Base-by-base conservation (phyloP, 2,113 vertebrate genomes). In the Oncorhynchus mykiss region DNA sequence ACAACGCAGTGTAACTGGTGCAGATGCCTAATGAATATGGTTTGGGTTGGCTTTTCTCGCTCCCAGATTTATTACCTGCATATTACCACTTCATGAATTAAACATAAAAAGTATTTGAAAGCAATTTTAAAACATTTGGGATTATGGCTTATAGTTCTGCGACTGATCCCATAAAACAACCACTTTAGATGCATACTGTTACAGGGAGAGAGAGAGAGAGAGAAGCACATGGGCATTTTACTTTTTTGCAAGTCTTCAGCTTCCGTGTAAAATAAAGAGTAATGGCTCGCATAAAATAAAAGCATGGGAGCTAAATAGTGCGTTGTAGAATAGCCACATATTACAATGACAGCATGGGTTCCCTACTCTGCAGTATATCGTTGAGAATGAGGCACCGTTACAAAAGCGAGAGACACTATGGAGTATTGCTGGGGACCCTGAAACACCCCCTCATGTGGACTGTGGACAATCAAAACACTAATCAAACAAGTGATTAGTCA, bases 11-110 rank as follows among this genome's bases (percentile, higher is more conserved):
- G 51, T 70, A 59, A 74, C 49, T 54, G 13, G 9, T 25, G 70
- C 69, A 70, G 72, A 75, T 51, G 45, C 51, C 71, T 70, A 74
- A 79, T 75, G 66, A 73, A 79, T 74, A 72, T 5, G 69, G 22
- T 22, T 67, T 27, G 29, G 62, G 2, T 73, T 66, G 4, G 12
- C 11, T 85, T 77, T 54, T 67, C 77, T 66, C 49, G 1, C 6
- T 78, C 70, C 80, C 66, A 74, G 80, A 89, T 87, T 82, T 87
- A 88, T 86, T 84, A 84, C 75, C 54, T 80, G 74, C 78, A 75
- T 84, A 80, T 87, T 84, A 71, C 74, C 79, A 59, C 86, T 90
- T 83, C 59, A 91, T 88, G 84, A 90, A 91, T 91, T 84, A 89
- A 89, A 89, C 86, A 90, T 85, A 51, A 2, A 24, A 65, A 83